phyloP scores from a whole-genome alignment of 1,140 invertebrate genomes.

The Acromyrmex heyeri region DNA sequence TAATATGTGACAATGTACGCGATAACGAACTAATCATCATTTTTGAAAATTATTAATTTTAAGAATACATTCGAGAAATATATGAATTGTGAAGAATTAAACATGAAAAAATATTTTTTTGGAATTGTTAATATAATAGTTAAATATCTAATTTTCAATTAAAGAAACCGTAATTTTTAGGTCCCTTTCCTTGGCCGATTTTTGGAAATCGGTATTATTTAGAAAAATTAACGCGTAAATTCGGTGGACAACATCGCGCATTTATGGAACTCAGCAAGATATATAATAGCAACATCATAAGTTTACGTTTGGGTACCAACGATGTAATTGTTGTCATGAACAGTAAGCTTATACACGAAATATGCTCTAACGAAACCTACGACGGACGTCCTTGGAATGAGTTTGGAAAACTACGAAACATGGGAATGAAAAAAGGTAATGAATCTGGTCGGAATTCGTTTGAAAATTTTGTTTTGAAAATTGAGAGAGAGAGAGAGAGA shows the following conservation, averaged over 20 bases:
- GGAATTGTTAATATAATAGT: not conserved
- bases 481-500: too few species aligned
- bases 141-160: not conserved
- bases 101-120: not conserved
- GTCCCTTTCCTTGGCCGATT: conserved; percentile 90
- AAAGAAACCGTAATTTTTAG: conserved; percentile 77
- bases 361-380: conserved; percentile 88
- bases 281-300: conserved; percentile 89
- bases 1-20: not conserved
- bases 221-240: conserved; percentile 86
- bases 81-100: not conserved
- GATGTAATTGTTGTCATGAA: conserved; percentile 89
- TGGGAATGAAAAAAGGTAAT: conserved; percentile 89
- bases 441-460: not conserved
- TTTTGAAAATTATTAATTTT: not conserved
- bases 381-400: conserved; percentile 92
- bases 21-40: not conserved
- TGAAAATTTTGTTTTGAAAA: too few species aligned
- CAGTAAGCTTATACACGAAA: conserved; percentile 87
- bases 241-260: conserved; percentile 89
- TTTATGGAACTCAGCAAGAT: conserved; percentile 87
- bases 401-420: conserved; percentile 90
- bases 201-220: conserved; percentile 89
- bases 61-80: not conserved
- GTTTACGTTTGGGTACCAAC: conserved; percentile 89